Percentiles rank a stretch among this genome's conserved stretches.
phyloP scores from a whole-genome alignment of 2,888 invertebrate genomes.

The Drosophila mettleri region DNA sequence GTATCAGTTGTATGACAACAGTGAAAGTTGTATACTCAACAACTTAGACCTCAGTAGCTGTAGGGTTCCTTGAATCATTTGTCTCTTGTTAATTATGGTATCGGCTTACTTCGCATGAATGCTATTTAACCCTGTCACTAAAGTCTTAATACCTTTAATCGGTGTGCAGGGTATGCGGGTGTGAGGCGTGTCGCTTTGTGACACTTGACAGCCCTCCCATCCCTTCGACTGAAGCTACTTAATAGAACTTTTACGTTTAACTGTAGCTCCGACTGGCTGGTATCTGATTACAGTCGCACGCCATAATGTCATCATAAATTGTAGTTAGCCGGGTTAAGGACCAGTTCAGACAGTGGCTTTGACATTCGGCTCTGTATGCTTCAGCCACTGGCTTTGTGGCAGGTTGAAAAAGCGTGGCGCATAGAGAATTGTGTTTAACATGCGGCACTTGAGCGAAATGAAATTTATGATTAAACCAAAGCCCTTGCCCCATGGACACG shows the following conservation, averaged over 20 bases:
- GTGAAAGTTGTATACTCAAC: too few relatives aligned
- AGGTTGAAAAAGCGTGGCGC: constrained; percentile 36
- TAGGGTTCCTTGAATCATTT: neutral
- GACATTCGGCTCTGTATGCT: neutral
- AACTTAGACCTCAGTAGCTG: neutral
- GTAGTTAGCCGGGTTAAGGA: constrained; percentile 69
- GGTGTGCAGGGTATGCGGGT: constrained; percentile 28
- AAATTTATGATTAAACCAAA: constrained; percentile 77
- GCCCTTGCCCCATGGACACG: constrained; percentile 33
- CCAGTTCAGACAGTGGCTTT: constrained; percentile 57
- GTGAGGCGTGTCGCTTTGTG: constrained; percentile 59
- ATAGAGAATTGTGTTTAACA: constrained; percentile 33
- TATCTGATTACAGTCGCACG: constrained; percentile 72
- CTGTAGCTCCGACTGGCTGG: constrained; percentile 40
- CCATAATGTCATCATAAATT: constrained; percentile 81
- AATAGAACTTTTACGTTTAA: constrained; percentile 43
- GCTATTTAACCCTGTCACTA: neutral
- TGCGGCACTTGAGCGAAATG: constrained; percentile 56
- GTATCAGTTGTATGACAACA: too few relatives aligned
- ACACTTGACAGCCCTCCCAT: constrained; percentile 49
- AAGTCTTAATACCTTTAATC: neutral
- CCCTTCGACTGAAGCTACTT: constrained; percentile 25
- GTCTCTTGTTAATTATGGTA: neutral
- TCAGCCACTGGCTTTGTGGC: constrained; percentile 25
- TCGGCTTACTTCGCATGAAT: neutral